Conservation (phyloP, 2,888 invertebrate species). For the Apotomis turbidana region DNA sequence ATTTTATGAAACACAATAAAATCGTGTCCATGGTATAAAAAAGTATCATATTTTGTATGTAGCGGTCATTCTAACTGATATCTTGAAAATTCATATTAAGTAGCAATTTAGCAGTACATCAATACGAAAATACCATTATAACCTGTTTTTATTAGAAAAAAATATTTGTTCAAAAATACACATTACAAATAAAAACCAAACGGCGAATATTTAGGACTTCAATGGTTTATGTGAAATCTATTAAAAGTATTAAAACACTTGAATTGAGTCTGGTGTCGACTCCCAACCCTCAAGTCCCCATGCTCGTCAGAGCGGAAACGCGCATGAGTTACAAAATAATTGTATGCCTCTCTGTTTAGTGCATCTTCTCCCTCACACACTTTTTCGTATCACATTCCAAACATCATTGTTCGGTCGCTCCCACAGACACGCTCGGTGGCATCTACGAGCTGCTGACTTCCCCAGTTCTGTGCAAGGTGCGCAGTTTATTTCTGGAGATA, state of each 20-base stretch:
- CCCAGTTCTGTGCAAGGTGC: slow-evolving; percentile 45
- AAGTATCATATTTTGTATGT: too few relatives aligned
- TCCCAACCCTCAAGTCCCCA: slow-evolving; percentile 46
- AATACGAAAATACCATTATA: too few relatives aligned
- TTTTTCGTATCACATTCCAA: slow-evolving; percentile 75
- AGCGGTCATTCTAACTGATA: too few relatives aligned
- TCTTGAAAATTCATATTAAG: too few relatives aligned
- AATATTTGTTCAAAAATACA: too few relatives aligned
- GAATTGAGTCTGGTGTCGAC: neutral
- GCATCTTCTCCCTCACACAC: slow-evolving; percentile 54
- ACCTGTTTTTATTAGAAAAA: too few relatives aligned
- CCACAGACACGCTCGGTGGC: slow-evolving; percentile 69
- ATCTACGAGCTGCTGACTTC: slow-evolving; percentile 45
- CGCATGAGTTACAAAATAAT: slow-evolving; percentile 48
- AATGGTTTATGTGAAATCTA: too few relatives aligned
- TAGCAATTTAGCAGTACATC: too few relatives aligned
- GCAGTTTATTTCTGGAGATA: slow-evolving; percentile 50
- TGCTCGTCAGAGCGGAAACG: slow-evolving; percentile 61
- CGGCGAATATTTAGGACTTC: neutral
- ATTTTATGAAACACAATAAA: too few relatives aligned
- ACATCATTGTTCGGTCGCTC: slow-evolving; percentile 71
- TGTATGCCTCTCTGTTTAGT: slow-evolving; percentile 49
- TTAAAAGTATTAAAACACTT: too few relatives aligned
- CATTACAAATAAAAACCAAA: neutral
- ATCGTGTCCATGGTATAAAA: too few relatives aligned